phyloP scores from a whole-genome alignment of 2,888 invertebrate species.

The Cantharis nigra region DNA sequence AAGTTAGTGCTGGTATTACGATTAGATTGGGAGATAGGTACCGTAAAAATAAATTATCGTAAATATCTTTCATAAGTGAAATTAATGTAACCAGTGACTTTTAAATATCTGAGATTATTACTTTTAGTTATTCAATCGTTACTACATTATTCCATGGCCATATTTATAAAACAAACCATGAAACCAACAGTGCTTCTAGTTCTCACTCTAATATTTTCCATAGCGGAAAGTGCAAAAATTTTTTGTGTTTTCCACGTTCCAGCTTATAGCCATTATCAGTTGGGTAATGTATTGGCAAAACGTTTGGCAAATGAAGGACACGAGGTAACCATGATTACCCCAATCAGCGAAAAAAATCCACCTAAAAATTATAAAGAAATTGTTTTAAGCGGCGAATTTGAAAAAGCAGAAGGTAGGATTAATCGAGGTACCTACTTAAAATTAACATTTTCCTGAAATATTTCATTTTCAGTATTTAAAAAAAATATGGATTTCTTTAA shows the following conservation, averaged over 20 bases:
- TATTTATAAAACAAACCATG: neutral
- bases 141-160: too few relatives aligned
- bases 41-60: too few relatives aligned
- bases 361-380: slow-evolving; percentile 47
- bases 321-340: slow-evolving; percentile 49
- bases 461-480: neutral
- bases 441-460: neutral
- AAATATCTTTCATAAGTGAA: too few relatives aligned
- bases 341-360: slow-evolving; percentile 40
- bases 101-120: too few relatives aligned
- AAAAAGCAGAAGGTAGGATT: slow-evolving; percentile 3
- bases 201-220: neutral
- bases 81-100: too few relatives aligned
- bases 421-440: neutral
- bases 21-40: too few relatives aligned
- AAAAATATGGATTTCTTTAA: neutral
- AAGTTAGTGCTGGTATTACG: too few relatives aligned
- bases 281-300: slow-evolving; percentile 38
- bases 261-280: slow-evolving; percentile 39
- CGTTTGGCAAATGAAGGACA: slow-evolving; percentile 50
- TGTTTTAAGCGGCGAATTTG: neutral
- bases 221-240: slow-evolving; percentile 24
- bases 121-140: too few relatives aligned
- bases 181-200: neutral
- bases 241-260: slow-evolving; percentile 41